These are phyloP conservation scores for Trogon surrucura DNA, from an alignment of 2,113 vertebrate genomes.

Conservation along the genomic window DNA sequence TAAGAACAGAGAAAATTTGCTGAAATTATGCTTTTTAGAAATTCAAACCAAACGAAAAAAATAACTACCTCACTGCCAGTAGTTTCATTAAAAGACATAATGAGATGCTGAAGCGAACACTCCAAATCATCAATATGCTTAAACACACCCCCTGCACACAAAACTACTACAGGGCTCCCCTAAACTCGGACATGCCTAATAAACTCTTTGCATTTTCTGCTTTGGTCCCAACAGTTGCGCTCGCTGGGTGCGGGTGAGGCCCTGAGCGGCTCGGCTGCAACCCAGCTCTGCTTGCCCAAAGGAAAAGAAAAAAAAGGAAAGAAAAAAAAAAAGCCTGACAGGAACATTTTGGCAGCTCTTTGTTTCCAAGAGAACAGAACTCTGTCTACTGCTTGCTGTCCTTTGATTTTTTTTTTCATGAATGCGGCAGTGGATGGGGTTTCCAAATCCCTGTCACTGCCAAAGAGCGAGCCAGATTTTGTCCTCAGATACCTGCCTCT, in stretches of 20 bases:
- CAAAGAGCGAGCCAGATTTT: neutral
- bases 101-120: neutral
- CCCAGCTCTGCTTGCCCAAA: neutral
- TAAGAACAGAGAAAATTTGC: slow-evolving; percentile 50
- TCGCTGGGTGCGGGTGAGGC: neutral
- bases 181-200: neutral
- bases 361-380: neutral
- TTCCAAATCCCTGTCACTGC: neutral
- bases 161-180: neutral
- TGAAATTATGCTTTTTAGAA: slow-evolving; percentile 62
- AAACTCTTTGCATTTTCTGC: neutral
- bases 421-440: neutral
- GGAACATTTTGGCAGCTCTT: slow-evolving; percentile 1
- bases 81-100: neutral
- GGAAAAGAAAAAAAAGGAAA: neutral
- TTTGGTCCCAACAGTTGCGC: neutral
- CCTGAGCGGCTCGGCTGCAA: neutral
- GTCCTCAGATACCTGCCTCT: neutral
- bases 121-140: neutral
- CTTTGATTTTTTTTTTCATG: slow-evolving; percentile 14
- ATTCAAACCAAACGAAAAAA: slow-evolving; percentile 20
- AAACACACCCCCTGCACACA: neutral
- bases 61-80: neutral
- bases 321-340: neutral
- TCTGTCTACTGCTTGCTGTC: neutral